These are phyloP conservation scores for Turdus rufiventris DNA, from an alignment of 2,113 vertebrate genomes.

Conservation along the genomic window DNA sequence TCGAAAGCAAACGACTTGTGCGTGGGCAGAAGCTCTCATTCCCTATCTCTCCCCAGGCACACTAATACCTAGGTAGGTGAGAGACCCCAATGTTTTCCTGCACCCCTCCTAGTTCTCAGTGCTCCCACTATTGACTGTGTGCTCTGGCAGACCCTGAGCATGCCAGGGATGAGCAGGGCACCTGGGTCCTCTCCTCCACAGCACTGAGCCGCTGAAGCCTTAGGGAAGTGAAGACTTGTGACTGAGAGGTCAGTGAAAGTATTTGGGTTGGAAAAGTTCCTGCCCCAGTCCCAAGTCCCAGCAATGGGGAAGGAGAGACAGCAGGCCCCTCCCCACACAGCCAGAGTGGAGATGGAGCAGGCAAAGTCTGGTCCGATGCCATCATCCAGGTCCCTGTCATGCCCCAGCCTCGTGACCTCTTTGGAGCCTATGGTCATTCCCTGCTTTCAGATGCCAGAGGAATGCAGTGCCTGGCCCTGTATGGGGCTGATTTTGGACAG, in stretches of 20 bases:
- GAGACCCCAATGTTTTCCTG: not conserved
- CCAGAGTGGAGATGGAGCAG: not conserved
- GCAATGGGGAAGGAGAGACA: not conserved
- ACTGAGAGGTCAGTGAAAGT: not conserved
- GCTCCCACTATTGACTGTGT: not conserved
- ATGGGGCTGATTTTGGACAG: not conserved
- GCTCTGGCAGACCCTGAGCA: not conserved
- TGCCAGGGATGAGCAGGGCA: not conserved
- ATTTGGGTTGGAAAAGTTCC: not conserved
- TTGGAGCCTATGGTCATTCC: not conserved
- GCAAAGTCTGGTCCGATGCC: not conserved
- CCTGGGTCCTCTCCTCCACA: not conserved
- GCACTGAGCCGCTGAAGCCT: not conserved
- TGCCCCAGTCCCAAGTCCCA: not conserved
- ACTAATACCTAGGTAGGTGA: not conserved
- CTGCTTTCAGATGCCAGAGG: not conserved
- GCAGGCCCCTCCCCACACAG: not conserved
- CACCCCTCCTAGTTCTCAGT: not conserved
- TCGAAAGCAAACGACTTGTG: conserved; percentile 2
- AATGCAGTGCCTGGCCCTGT: not conserved
- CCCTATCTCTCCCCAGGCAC: not conserved
- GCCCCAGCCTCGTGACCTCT: accelerated
- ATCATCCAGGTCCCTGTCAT: not conserved
- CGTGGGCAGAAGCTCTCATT: not conserved
- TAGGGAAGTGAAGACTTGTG: accelerated